Base-by-base conservation (phyloP, 2,797 vertebrate genomes). In the Schizothorax lantsangensis region DNA sequence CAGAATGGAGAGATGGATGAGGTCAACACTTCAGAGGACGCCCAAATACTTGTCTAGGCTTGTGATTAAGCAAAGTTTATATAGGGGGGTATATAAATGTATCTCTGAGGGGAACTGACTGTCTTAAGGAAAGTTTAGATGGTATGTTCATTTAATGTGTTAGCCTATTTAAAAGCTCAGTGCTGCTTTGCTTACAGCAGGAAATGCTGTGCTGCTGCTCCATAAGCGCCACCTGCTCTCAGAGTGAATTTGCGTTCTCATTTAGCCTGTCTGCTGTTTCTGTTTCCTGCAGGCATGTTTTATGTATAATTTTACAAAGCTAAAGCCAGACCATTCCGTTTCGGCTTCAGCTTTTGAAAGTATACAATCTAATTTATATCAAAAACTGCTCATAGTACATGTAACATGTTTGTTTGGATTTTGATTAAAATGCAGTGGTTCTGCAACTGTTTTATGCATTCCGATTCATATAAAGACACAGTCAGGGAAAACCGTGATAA, bases 1-100 rank as follows among this genome's bases (percentile, higher is more conserved):
- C 69, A 83, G 49, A 73, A 45, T 19, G 21, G 12, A 75, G 26
- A 75, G 82, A 75, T 66, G 82, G 72, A 84, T 84, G 40, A 64
- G 43, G 57, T 49, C 52, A 23, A 6, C 17, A 8, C 47, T 54
- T 82, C 45, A 71, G 7, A 40, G 12, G 68, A 15, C 6, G 26
- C 68, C 12, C 33, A n/a, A 59, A 57, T 59, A 78, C 14, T 43
- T 43, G 14, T 79, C 77, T 62, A 62, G 77, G 23, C 54, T 62
- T 43, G 14, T 19, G 54, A 62, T 62, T 62, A 45, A 33, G 2
- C 69, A 47, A 74, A 73, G 30, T 30, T 30, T 30, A 30, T 30
- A 30, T 30, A 4, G 36, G 36, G 36, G 36, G 12, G 11, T 14
- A 4, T 47, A 14, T 47, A 14, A 47, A 47, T 14, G 45, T 14